Evolutionary conservation across 1,140 invertebrate species (phyloP), one percentile per base, ranked within the genome.

Genomic region (Pararge aegeria): DNA sequence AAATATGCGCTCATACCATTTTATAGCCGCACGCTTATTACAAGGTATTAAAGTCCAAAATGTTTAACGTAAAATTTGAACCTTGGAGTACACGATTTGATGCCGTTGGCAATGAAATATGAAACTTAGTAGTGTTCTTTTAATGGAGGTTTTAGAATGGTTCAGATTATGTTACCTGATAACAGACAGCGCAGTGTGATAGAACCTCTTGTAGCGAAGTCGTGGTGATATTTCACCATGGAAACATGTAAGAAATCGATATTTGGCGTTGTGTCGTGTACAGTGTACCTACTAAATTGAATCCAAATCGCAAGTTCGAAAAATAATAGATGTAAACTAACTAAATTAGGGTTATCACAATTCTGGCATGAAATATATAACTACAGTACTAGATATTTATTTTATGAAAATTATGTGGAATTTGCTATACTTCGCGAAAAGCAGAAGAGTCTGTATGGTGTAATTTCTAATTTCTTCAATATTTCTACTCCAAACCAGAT

Each of bases 1-100:
- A 70, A 53, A 60, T 73, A 70, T 67, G 54, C 50, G 49, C 27
- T 61, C 50, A 40, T 34, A 54, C 20, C 10, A 48, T 34, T 46
- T 24, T 20, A 54, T n/a, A n/a, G 19, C 27, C 6, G 1, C 0
- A 29, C n/a, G 0, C 50, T 62, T 64, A 62, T 60, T 34, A 2
- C 19, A 29, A 40, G 5, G 46, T 18, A 27, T 18, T 64, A 70
- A 21, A 29, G 55, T 61, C 61, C 51, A 53, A 58, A 52, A 44
- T 51, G 21, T 0, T 10, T 27, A 16, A 13, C 10, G 5, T 6
- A 6, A 57, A 55, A 42, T 7, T 10, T 21, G 9, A 56, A 4
- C 30, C 30, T 34, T 34, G 52, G 6, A n/a, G 20, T 15, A 19
- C 62, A 61, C 16, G n/a, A 44, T 61, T 65, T 53, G n/a, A 59